Conservation (phyloP, 1,140 invertebrate species). For the Scylla paramamosain region DNA sequence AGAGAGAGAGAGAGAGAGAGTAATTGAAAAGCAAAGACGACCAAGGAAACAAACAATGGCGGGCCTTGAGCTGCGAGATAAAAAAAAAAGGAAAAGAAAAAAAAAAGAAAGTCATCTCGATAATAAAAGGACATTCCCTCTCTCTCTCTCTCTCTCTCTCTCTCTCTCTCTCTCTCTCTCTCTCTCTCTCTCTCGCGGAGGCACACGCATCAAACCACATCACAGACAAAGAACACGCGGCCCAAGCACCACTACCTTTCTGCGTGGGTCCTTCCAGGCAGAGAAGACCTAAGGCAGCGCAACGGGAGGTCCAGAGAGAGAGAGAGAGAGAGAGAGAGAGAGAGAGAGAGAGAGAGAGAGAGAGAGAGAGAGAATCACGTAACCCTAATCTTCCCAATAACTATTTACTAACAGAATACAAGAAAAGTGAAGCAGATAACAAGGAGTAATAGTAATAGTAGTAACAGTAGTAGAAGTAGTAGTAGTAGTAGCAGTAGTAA, state of each 20-base stretch:
- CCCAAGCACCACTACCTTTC: too few relatives aligned
- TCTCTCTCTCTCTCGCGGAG: not conserved
- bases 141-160: too few relatives aligned
- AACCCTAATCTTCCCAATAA: too few relatives aligned
- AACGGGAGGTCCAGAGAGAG: not conserved
- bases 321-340: conserved; percentile 20
- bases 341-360: conserved; percentile 12
- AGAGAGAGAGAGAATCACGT: not conserved
- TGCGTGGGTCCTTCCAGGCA: too few relatives aligned
- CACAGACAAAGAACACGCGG: too few relatives aligned
- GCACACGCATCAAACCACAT: too few relatives aligned
- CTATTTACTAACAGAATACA: not conserved
- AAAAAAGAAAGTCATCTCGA: not conserved
- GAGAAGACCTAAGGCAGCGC: not conserved
- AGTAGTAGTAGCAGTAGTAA: too few relatives aligned
- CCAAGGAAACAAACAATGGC: not conserved
- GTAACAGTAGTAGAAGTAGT: not conserved
- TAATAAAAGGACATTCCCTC: not conserved
- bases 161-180: not conserved
- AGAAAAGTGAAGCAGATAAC: not conserved
- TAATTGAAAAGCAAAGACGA: conserved; percentile 23
- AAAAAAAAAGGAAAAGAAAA: conserved; percentile 22
- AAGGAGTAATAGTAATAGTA: not conserved
- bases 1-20: conserved; percentile 51
- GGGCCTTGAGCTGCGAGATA: not conserved